phyloP scores from a whole-genome alignment of 2,113 vertebrate species.

The Dipodomys ordii region DNA sequence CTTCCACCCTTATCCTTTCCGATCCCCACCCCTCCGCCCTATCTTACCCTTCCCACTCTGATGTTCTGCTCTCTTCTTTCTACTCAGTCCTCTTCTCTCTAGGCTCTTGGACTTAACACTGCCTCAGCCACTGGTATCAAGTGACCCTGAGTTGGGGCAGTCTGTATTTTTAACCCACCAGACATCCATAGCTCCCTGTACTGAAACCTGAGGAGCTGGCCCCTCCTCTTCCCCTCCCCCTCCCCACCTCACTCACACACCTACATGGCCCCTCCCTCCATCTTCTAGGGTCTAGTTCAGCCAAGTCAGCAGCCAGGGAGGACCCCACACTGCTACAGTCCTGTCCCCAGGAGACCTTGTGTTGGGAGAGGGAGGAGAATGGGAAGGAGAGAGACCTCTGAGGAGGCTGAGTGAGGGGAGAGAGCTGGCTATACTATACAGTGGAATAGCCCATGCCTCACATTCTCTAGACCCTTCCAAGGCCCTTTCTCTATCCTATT shows the following conservation, averaged over 20 bases:
- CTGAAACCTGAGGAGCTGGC: constrained; percentile 77
- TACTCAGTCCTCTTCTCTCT: background rate
- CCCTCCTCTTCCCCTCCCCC: background rate
- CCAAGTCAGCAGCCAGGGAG: constrained; percentile 48
- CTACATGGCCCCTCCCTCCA: background rate
- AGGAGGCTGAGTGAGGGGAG: background rate
- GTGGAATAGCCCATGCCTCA: background rate
- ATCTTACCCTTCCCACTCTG: constrained; percentile 65
- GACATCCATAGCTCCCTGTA: constrained; percentile 66
- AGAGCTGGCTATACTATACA: too few relatives aligned
- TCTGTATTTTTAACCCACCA: constrained; percentile 81
- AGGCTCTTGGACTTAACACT: constrained; percentile 82
- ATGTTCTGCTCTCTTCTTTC: constrained; percentile 53
- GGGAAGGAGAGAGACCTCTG: background rate
- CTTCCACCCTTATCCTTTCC: constrained; percentile 72
- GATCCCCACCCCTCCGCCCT: constrained; percentile 32
- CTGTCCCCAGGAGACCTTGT: constrained; percentile 66
- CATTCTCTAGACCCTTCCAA: background rate
- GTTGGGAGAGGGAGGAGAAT: background rate
- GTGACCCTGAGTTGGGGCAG: constrained; percentile 76
- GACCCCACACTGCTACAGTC: constrained; percentile 61
- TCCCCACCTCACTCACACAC: background rate
- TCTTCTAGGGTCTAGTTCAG: constrained; percentile 65
- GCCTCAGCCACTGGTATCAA: constrained; percentile 80
- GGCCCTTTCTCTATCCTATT: background rate